Evolutionary conservation across 2,888 invertebrate species (phyloP).

Genomic region (Drosophila diplacantha): DNA sequence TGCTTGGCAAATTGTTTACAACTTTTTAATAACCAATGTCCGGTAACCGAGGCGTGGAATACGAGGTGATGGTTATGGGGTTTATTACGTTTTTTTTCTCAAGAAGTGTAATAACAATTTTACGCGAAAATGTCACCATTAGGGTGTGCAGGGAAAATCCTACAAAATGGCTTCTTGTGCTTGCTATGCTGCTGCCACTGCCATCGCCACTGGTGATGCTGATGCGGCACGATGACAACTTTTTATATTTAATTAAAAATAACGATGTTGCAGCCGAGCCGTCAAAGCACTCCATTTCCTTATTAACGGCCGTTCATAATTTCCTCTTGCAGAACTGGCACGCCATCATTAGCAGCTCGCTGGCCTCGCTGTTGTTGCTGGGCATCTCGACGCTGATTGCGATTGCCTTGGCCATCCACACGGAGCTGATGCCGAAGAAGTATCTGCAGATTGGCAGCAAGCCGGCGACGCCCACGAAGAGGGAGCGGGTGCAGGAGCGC

Average conservation of each 20-base stretch:
- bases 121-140: constrained; percentile 58
- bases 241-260: constrained; percentile 70
- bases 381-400: constrained; percentile 82
- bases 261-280: constrained; percentile 58
- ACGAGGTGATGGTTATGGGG: constrained; percentile 2
- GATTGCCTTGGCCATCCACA: constrained; percentile 76
- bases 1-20: constrained; percentile 47
- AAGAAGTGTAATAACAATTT: constrained; percentile 49
- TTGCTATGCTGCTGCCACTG: neutral
- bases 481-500: constrained; percentile 18
- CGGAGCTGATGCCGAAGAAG: constrained; percentile 77
- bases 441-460: constrained; percentile 63
- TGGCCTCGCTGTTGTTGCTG: constrained; percentile 82
- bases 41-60: constrained; percentile 12
- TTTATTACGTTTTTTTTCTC: too few relatives aligned
- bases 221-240: constrained; percentile 49
- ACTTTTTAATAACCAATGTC: constrained; percentile 64
- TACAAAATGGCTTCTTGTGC: constrained; percentile 45
- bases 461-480: constrained; percentile 51
- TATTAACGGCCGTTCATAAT: constrained; percentile 60
- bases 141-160: constrained; percentile 30
- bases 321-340: constrained; percentile 79
- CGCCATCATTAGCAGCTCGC: constrained; percentile 81
- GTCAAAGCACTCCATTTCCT: constrained; percentile 46
- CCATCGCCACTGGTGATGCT: constrained; percentile 8